Evolutionary conservation across 2,797 vertebrate species (phyloP), one percentile per base, ranked within the genome.

Genomic region (Gymnoscopelus microlampas): DNA sequence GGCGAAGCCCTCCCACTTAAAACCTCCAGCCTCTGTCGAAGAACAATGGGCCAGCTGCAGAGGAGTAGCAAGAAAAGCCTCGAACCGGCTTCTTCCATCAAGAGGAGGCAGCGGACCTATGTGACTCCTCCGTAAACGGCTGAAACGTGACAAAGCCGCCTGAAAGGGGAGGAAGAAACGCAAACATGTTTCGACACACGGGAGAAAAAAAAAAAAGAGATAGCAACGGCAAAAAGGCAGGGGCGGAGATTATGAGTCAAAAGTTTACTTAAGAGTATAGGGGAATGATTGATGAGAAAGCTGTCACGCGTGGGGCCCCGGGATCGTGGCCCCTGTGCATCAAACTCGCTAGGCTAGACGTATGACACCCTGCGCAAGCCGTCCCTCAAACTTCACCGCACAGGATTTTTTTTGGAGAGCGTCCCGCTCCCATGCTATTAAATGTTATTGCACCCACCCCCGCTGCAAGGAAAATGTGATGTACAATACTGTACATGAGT

Each of bases 261-360:
- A 88, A 74, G 87, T 91, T 90, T 82, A 85, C 86, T 83, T 83
- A 74, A 68, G 61, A 54, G 53, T 32, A 26, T 23, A 79, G 62
- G 5, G 83, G 74, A 85, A 80, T 90, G 87, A 92, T 89, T 85
- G 85, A 92, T 91, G 88, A 87, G 74, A 83, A 77, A 77, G 74
- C 86, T 85, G 89, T 90, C 84, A 88, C 70, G 47, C 2, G 64
- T 58, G 78, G 84, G 84, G 84, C 78, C 81, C 39, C 15, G 3
- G 72, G 88, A 91, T 85, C 88, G 81, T 0, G 71, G 70, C 73
- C 82, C 80, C 67, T 82, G 59, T 61, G 68, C 81, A 66, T 83
- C 75, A 26, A 64, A 50, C 85, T 74, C 58, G 57, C 82, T 19
- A 79, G 66, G 70, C 78, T 19, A 19, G 19, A 63, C 53, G 13